These are phyloP conservation scores for Syngnathus acus DNA, from an alignment of 2,797 vertebrate species.

Conservation along the genomic window DNA sequence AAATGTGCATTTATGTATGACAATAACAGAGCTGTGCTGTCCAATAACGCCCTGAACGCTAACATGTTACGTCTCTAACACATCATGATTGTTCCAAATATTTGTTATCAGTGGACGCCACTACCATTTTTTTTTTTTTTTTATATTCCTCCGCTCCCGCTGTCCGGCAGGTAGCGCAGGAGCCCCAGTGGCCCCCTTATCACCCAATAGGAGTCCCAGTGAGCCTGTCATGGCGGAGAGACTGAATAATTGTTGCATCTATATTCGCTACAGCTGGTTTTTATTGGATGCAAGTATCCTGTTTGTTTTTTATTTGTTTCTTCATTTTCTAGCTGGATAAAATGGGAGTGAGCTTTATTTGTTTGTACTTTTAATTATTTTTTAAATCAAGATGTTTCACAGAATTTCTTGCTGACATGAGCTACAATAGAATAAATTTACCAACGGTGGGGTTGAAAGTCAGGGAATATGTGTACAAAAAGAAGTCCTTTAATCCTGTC, in stretches of 20 bases:
- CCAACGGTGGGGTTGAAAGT: constrained; percentile 18
- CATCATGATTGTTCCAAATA: no score
- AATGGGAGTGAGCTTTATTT: constrained; percentile 31
- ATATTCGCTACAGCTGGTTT: background rate
- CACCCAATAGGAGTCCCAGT: no score
- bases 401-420: constrained; percentile 40
- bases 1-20: no score
- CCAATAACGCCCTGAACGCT: no score
- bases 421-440: constrained; percentile 44
- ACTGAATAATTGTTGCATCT: background rate
- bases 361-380: constrained; percentile 10
- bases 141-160: no score
- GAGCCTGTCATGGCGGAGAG: no score
- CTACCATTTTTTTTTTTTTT: no score
- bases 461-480: background rate
- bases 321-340: constrained; percentile 20
- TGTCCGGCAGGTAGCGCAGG: no score
- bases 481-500: background rate
- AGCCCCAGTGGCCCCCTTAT: no score
- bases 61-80: no score
- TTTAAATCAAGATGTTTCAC: constrained; percentile 39
- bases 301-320: constrained; percentile 27
- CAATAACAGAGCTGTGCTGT: no score
- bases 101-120: no score
- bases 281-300: constrained; percentile 38